Evolutionary conservation across 2,888 invertebrate species (phyloP).

Genomic region (Amblyteles armatorius): DNA sequence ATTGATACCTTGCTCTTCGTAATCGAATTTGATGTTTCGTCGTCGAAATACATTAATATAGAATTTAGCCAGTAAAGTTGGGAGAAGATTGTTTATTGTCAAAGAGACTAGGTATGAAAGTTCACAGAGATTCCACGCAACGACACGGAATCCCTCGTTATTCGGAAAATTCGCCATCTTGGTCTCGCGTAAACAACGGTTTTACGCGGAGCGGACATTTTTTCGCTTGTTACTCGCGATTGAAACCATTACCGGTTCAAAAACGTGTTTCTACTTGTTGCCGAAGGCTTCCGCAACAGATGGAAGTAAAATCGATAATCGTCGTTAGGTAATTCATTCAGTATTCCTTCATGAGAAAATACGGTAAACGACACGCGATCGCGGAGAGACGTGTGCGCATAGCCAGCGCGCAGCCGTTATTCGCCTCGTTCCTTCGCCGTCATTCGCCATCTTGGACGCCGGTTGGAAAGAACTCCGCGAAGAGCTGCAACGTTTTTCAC

Average conservation of each 20-base stretch:
- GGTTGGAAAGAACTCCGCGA: background rate
- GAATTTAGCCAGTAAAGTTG: background rate
- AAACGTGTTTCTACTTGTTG: background rate
- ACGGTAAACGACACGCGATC: background rate
- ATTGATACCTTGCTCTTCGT: background rate
- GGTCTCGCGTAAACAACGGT: background rate
- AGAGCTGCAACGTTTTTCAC: background rate
- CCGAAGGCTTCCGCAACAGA: background rate
- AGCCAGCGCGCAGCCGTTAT: background rate
- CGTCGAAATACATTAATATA: background rate
- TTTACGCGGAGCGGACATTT: background rate
- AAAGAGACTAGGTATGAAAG: no score
- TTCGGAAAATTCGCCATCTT: background rate
- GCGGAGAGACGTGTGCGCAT: background rate
- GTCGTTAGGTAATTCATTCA: background rate
- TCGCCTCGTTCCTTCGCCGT: background rate
- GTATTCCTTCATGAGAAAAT: background rate
- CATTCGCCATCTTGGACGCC: constrained; percentile 1
- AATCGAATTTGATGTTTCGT: background rate
- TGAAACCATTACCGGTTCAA: background rate
- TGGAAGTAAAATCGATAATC: background rate
- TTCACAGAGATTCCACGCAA: no score
- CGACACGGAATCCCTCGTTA: no score
- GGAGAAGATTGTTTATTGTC: background rate
- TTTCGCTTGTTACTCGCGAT: background rate